A percentile compares a stretch with the other conserved stretches of the same genome.
Evolutionary conservation across 2,113 vertebrate species (phyloP).

Genomic region (Nansenia antarctica): DNA sequence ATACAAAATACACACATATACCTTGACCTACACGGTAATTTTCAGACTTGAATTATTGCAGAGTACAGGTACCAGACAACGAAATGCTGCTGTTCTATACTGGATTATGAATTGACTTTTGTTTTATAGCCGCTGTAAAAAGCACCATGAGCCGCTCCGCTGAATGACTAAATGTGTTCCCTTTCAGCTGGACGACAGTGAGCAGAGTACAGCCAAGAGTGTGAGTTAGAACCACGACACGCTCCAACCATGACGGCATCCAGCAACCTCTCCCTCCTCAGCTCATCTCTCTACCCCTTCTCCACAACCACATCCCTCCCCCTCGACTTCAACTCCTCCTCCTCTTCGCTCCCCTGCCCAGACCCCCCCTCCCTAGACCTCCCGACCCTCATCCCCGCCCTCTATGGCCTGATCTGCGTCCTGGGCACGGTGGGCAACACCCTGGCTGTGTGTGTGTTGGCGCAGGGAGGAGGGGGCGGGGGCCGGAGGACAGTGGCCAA

Average conservation of each 20-base stretch:
- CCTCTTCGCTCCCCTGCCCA: conserved; percentile 56
- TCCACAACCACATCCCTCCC: background rate
- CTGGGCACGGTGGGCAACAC: conserved; percentile 84
- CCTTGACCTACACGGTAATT: no score
- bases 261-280: conserved; percentile 37
- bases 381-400: conserved; percentile 80
- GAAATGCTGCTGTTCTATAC: no score
- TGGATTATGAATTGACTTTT: no score
- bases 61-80: no score
- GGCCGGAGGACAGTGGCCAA: conserved; percentile 84
- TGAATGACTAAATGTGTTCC: no score
- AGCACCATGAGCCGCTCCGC: no score
- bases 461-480: conserved; percentile 66
- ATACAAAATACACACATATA: no score
- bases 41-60: no score
- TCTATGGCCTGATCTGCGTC: conserved; percentile 82
- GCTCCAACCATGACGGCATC: conserved; percentile 31
- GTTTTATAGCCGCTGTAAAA: no score
- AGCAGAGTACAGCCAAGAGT: no score
- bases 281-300: conserved; percentile 21
- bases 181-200: conserved; percentile 37
- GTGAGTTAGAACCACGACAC: background rate
- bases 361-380: conserved; percentile 73
- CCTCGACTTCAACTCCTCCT: conserved; percentile 58
- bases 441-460: conserved; percentile 82